A percentile compares a stretch with the other conserved stretches of the same genome.
Conservation (phyloP, 2,888 invertebrate species). For the Cryptocheilus praepositus region DNA sequence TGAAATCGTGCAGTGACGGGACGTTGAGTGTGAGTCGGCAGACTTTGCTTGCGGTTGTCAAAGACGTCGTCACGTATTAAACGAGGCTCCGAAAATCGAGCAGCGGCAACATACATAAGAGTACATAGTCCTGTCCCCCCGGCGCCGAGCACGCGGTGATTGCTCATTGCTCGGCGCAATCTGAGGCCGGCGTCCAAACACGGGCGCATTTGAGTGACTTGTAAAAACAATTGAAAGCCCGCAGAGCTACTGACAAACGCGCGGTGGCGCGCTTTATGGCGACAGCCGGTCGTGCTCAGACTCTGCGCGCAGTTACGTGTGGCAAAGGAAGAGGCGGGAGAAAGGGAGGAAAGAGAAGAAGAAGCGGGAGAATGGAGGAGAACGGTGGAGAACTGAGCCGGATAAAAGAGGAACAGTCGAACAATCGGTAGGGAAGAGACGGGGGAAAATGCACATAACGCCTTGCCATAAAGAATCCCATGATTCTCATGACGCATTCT, state of each 20-base stretch:
- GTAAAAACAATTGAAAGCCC: constrained; percentile 45
- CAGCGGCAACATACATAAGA: too few relatives aligned
- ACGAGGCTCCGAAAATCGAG: too few relatives aligned
- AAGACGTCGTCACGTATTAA: background rate
- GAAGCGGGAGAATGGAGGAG: background rate
- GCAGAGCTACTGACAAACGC: constrained; percentile 18
- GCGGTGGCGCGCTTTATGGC: constrained; percentile 28
- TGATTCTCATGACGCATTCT: constrained; percentile 3
- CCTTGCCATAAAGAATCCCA: constrained; percentile 1
- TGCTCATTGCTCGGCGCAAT: constrained; percentile 3
- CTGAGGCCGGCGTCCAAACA: constrained; percentile 9
- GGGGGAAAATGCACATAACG: constrained; percentile 1
- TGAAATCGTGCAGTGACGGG: background rate
- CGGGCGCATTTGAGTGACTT: constrained; percentile 41
- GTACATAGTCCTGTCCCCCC: background rate
- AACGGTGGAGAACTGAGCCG: background rate
- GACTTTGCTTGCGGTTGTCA: background rate
- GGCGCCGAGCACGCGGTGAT: background rate
- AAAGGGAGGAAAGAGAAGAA: background rate
- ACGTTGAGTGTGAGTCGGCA: background rate
- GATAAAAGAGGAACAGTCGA: background rate
- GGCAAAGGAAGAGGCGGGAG: background rate
- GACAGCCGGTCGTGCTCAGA: constrained; percentile 6
- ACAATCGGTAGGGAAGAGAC: background rate
- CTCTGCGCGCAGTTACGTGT: constrained; percentile 10